phyloP scores from a whole-genome alignment of 1,140 invertebrate species.

The Zaprionus camerounensis region DNA sequence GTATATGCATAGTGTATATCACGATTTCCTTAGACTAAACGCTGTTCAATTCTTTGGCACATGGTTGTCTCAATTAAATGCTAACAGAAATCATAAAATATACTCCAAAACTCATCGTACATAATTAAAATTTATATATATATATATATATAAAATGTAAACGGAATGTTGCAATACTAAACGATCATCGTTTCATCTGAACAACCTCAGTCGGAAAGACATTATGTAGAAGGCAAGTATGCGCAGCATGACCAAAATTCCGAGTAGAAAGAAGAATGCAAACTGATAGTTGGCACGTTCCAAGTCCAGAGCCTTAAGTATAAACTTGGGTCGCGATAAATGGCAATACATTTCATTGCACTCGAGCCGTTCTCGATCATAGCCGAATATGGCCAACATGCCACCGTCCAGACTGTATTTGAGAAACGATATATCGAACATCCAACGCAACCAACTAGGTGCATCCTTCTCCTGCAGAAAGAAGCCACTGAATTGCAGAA shows the following conservation, averaged over 20 bases:
- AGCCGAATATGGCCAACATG: conserved; percentile 87
- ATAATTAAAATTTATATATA: conserved; percentile 24
- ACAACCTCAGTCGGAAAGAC: conserved; percentile 80
- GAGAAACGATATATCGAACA: conserved; percentile 94
- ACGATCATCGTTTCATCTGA: conserved; percentile 62
- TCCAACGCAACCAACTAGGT: conserved; percentile 91
- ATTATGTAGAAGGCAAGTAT: conserved; percentile 82
- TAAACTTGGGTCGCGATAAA: conserved; percentile 88
- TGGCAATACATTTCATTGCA: conserved; percentile 89
- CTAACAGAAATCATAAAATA: conserved; percentile 56
- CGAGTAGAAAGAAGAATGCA: conserved; percentile 65
- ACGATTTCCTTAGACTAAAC: conserved; percentile 73
- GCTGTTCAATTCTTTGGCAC: conserved; percentile 70
- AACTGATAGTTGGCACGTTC: conserved; percentile 84
- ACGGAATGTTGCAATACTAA: conserved; percentile 57
- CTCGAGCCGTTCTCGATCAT: conserved; percentile 88
- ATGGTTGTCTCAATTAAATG: conserved; percentile 51
- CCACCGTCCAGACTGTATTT: conserved; percentile 92
- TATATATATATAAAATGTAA: conserved; percentile 36
- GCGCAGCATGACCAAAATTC: conserved; percentile 66
- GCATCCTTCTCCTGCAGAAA: conserved; percentile 94
- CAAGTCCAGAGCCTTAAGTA: conserved; percentile 91
- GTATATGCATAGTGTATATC: conserved; percentile 51
- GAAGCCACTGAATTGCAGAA: conserved; percentile 95
- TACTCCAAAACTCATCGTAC: conserved; percentile 19